phyloP scores from a whole-genome alignment of 2,888 invertebrate genomes.

The Caenorhabditis becei region DNA sequence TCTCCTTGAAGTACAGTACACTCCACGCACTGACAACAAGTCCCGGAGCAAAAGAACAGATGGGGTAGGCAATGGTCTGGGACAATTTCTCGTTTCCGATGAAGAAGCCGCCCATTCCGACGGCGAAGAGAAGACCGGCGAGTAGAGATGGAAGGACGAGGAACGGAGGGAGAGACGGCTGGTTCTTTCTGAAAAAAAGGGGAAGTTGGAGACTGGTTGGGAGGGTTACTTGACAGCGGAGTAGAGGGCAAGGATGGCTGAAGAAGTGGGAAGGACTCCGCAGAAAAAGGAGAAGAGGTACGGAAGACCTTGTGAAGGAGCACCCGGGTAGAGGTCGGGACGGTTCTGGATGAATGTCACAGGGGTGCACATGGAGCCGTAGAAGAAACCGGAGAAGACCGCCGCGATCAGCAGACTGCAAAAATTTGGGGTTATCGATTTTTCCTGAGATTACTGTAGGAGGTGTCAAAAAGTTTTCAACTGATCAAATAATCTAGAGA shows the following conservation, averaged over 20 bases:
- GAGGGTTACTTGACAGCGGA: conserved; percentile 68
- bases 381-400: conserved; percentile 82
- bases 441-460: background rate
- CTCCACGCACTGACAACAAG: conserved; percentile 83
- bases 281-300: conserved; percentile 83
- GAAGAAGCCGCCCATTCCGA: conserved; percentile 82
- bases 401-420: conserved; percentile 82
- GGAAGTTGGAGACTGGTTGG: background rate
- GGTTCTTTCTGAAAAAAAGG: conserved; percentile 46
- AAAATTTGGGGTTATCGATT: background rate
- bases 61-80: conserved; percentile 83
- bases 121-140: conserved; percentile 83
- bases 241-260: conserved; percentile 81
- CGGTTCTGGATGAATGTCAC: conserved; percentile 83
- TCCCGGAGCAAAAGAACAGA: conserved; percentile 83
- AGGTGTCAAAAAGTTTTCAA: too few relatives aligned
- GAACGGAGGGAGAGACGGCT: conserved; percentile 78
- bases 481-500: too few relatives aligned
- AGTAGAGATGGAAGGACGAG: conserved; percentile 82
- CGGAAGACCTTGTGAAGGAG: conserved; percentile 68
- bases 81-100: conserved; percentile 83
- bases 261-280: conserved; percentile 82
- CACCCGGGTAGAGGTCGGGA: conserved; percentile 66
- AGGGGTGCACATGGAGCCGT: conserved; percentile 83
- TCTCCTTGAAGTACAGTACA: conserved; percentile 83